Percentiles rank a stretch among this genome's conserved stretches.
phyloP scores from a whole-genome alignment of 1,140 invertebrate genomes.

The Drosophila littoralis region DNA sequence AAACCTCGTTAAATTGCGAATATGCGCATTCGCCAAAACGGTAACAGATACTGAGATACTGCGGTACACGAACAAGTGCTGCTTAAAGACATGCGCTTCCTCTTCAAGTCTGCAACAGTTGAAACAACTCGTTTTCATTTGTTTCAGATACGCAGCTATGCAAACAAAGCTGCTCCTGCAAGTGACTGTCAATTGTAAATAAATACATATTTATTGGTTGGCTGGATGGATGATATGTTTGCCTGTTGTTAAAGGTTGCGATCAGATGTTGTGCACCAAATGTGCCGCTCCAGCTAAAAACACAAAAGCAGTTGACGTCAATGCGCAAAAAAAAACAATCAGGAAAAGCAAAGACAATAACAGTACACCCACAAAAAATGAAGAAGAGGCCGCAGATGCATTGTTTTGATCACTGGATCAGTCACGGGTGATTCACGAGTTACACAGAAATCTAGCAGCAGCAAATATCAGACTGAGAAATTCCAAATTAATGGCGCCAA shows the following conservation, averaged over 20 bases:
- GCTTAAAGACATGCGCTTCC: constrained; percentile 78
- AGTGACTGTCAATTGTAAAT: constrained; percentile 64
- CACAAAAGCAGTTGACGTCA: constrained; percentile 60
- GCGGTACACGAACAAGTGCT: constrained; percentile 57
- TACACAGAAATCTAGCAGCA: constrained; percentile 41
- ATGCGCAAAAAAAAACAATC: constrained; percentile 47
- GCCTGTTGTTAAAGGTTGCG: not conserved
- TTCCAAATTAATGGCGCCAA: constrained; percentile 47
- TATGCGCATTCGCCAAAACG: not conserved
- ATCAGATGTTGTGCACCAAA: constrained; percentile 28
- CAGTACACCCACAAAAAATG: constrained; percentile 13
- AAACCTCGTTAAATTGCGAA: constrained; percentile 15
- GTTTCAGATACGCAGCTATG: constrained; percentile 57
- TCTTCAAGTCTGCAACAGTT: constrained; percentile 51
- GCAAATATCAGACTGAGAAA: constrained; percentile 31
- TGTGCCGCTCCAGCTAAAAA: constrained; percentile 45
- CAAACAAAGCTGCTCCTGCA: constrained; percentile 78
- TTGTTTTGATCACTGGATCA: constrained; percentile 40
- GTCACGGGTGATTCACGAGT: constrained; percentile 53
- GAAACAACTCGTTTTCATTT: constrained; percentile 51
- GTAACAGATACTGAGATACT: constrained; percentile 5
- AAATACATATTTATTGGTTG: constrained; percentile 48
- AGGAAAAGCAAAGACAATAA: constrained; percentile 50
- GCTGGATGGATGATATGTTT: not conserved
- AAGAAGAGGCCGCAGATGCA: constrained; percentile 11